These are phyloP conservation scores for Acleris laterana DNA, from an alignment of 2,888 invertebrate genomes.

Conservation along the genomic window DNA sequence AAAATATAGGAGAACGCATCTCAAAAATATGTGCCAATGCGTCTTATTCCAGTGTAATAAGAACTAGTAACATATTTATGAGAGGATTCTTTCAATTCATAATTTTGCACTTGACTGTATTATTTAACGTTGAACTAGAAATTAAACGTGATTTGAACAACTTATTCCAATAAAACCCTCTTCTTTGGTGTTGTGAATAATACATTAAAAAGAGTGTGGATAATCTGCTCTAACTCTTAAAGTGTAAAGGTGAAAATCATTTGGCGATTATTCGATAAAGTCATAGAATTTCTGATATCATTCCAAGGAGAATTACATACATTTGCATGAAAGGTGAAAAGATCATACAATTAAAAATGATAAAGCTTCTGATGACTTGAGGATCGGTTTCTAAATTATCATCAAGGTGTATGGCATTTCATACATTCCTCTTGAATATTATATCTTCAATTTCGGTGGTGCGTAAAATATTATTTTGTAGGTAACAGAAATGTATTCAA, in stretches of 20 bases:
- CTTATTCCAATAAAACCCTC: not conserved
- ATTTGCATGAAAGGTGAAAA: constrained; percentile 23
- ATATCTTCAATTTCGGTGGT: not conserved
- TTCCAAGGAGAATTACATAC: too few species aligned
- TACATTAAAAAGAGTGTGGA: constrained; percentile 26
- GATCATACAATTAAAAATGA: not conserved
- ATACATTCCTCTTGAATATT: constrained; percentile 8
- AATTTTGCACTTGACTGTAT: too few species aligned
- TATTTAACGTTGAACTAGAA: not conserved
- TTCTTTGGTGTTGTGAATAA: constrained; percentile 34
- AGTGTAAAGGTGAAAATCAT: not conserved
- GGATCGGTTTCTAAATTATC: constrained; percentile 17
- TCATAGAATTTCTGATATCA: too few species aligned
- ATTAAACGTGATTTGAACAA: constrained; percentile 11
- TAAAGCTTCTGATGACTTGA: constrained; percentile 15
- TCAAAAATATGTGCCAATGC: too few species aligned
- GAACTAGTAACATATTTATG: too few species aligned
- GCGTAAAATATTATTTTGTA: too few species aligned
- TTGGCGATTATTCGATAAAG: not conserved
- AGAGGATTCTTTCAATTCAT: too few species aligned
- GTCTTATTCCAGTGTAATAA: too few species aligned
- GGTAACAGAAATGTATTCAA: too few species aligned
- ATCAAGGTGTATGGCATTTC: constrained; percentile 22
- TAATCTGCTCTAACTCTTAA: constrained; percentile 25
- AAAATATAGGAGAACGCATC: too few species aligned